Conservation (phyloP, 2,113 vertebrate genomes). For the Noturus placidus region DNA sequence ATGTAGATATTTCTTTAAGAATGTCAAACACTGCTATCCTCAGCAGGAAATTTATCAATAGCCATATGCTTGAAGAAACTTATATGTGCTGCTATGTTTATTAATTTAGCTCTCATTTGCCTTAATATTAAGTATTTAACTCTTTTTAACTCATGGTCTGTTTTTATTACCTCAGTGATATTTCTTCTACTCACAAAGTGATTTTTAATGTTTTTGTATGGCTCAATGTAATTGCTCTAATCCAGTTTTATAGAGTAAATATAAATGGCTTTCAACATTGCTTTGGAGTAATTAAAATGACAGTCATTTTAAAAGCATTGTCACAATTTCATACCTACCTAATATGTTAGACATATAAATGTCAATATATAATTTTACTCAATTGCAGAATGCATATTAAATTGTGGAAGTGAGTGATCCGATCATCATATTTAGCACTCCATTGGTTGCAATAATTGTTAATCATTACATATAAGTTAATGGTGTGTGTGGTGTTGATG, state of each 20-base stretch:
- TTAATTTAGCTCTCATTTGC: neutral
- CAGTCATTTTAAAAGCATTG: neutral
- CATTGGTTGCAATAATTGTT: constrained; percentile 31
- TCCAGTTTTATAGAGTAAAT: neutral
- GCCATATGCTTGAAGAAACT: neutral
- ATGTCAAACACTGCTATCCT: neutral
- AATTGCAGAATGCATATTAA: constrained; percentile 10
- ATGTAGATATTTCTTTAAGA: neutral
- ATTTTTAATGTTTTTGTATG: neutral
- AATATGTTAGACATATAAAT: neutral
- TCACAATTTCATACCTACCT: neutral
- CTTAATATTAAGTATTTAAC: neutral
- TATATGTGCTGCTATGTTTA: neutral
- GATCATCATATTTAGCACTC: constrained; percentile 42
- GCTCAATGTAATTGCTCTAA: neutral
- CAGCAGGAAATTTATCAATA: neutral
- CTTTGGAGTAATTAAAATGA: neutral
- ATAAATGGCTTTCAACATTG: neutral
- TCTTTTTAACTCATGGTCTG: neutral
- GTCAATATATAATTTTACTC: neutral
- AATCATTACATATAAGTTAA: constrained; percentile 43
- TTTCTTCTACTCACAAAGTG: neutral
- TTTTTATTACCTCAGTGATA: neutral
- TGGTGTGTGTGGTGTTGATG: constrained; percentile 20
- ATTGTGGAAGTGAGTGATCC: neutral